A percentile compares a stretch with the other conserved stretches of the same genome.
These are phyloP conservation scores for Aurelia coerulea DNA, from an alignment of 30 jellyfish, hydroid and myxozoan species.

Conservation along the genomic window DNA sequence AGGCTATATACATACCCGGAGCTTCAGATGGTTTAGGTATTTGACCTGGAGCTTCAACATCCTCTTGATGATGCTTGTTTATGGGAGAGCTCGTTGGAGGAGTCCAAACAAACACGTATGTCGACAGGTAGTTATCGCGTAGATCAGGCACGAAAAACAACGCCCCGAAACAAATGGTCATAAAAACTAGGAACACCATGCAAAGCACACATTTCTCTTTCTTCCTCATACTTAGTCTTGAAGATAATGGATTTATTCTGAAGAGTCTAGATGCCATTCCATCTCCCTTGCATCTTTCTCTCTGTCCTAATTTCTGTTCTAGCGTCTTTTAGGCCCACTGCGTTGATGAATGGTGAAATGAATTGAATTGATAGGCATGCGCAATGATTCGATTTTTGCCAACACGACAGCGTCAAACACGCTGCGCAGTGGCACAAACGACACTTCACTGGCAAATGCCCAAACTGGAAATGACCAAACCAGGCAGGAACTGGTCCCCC, in stretches of 20 bases:
- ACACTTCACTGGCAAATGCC: too few relatives aligned
- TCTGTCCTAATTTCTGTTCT: too few relatives aligned
- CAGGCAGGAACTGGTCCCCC: too few relatives aligned
- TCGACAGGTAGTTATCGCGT: conserved; percentile 52
- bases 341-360: neutral
- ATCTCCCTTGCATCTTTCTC: neutral
- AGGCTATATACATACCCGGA: neutral
- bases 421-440: too few relatives aligned
- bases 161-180: conserved; percentile 85
- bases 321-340: conserved; percentile 1
- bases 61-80: conserved; percentile 3
- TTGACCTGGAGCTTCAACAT: conserved; percentile 13
- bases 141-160: conserved; percentile 81
- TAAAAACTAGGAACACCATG: conserved; percentile 64
- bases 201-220: conserved; percentile 77
- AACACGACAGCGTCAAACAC: neutral
- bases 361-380: conserved; percentile 9
- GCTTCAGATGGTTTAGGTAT: conserved; percentile 46
- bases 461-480: too few relatives aligned
- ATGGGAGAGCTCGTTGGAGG: conserved; percentile 57
- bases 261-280: conserved; percentile 50
- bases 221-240: conserved; percentile 77
- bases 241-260: conserved; percentile 58
- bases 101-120: conserved; percentile 62
- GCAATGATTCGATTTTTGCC: conserved; percentile 2